Base-by-base conservation (phyloP, 1,140 invertebrate species). In the Drosophila sturtevanti region DNA sequence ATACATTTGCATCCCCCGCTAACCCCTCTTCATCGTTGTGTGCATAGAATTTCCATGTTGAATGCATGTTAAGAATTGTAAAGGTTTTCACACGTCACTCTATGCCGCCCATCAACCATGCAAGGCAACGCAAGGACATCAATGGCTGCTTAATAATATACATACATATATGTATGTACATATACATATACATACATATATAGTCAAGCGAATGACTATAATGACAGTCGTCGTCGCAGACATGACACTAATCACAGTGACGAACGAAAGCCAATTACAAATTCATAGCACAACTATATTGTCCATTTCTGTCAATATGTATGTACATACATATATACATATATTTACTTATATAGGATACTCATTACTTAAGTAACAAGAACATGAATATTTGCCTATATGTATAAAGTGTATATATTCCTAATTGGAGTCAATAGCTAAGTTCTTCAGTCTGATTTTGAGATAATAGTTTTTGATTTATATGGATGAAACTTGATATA, bases 21-120 rank as follows among this genome's bases (percentile, higher is more conserved):
- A 2, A 0, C n/a, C 44, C 24, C 11, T 6, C 2, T 1, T 34
- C 31, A 21, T 9, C 22, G 16, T 52, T 11, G 35, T 12, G 14
- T 10, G 12, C 37, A 18, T 85, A 85, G 68, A 85, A 85, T 77
- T 85, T 63, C 62, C 75, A 63, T 63, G 78, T 65, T 86, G 75
- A 81, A 81, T 86, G 79, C 82, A 79, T 81, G 66, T 76, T 79
- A 82, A 66, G 65, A 76, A 76, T 86, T 86, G 59, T 82, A 72
- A 76, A 68, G 75, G 77, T 70, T 63, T 63, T 78, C 61, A 38
- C 77, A 54, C 44, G 48, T 64, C 59, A 63, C 64, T 63, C 52
- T 41, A 14, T 60, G 4, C 31, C 10, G 0, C 21, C 27, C 27
- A 31, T 31, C 4, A 31, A 31, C 2, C 1, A n/a, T n/a, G 4